Conservation (phyloP, 2,888 invertebrate species). For the Tachina fera region DNA sequence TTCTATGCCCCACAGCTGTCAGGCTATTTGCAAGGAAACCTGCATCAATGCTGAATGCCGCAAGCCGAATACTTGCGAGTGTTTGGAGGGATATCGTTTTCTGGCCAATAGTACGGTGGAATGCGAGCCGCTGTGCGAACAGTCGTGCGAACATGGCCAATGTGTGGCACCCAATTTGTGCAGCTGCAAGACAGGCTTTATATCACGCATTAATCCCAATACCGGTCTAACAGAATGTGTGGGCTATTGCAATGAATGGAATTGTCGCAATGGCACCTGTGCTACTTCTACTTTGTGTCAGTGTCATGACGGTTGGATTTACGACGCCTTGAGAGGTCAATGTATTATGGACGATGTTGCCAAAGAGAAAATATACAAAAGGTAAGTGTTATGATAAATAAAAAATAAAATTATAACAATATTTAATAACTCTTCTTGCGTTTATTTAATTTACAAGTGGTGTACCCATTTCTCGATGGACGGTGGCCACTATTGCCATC, state of each 20-base stretch:
- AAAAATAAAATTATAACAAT: too few relatives aligned
- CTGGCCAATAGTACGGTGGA: slow-evolving; percentile 77
- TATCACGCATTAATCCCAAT: slow-evolving; percentile 68
- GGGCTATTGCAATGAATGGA: slow-evolving; percentile 74
- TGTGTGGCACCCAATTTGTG: slow-evolving; percentile 83
- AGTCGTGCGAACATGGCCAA: slow-evolving; percentile 78
- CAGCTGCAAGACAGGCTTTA: slow-evolving; percentile 84
- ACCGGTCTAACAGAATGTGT: slow-evolving; percentile 71
- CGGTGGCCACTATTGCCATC: slow-evolving; percentile 74
- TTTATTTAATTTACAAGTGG: slow-evolving; percentile 63
- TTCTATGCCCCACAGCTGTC: slow-evolving; percentile 77
- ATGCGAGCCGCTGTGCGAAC: slow-evolving; percentile 79
- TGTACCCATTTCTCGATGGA: slow-evolving; percentile 73
- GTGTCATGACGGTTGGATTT: slow-evolving; percentile 71
- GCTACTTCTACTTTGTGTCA: slow-evolving; percentile 71
- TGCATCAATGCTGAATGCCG: slow-evolving; percentile 84
- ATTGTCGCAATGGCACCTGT: slow-evolving; percentile 75
- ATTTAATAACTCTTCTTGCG: background rate
- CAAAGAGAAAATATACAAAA: slow-evolving; percentile 57
- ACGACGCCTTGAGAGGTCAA: slow-evolving; percentile 70
- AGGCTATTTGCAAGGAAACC: slow-evolving; percentile 75
- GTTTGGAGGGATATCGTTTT: slow-evolving; percentile 81
- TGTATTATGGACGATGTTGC: slow-evolving; percentile 68
- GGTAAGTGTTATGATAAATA: slow-evolving; percentile 67
- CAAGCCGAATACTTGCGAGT: slow-evolving; percentile 85